Evolutionary conservation across 2,888 invertebrate species (phyloP), one percentile per base, ranked within the genome.

Genomic region (Diadromus collaris): DNA sequence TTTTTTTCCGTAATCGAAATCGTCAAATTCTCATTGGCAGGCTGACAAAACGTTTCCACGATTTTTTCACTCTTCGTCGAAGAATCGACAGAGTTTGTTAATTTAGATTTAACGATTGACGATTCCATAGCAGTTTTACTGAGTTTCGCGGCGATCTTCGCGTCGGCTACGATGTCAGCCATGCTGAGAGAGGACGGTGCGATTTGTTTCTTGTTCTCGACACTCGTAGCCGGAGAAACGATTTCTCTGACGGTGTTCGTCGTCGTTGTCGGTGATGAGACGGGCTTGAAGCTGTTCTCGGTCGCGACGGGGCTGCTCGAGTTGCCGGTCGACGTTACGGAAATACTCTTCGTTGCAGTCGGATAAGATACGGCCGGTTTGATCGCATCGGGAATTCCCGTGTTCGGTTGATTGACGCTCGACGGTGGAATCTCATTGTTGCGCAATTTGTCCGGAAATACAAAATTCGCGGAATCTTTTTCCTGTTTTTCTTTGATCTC

Each of bases 401-500:
- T 86, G 51, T 90, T 89, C 3, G 88, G 84, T 73, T 88, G 91
- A 78, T 90, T 88, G 24, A 87, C 83, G 71, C 87, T 89, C 16
- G 90, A 87, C 38, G 89, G 85, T 41, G 90, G 86, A 58, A 89
- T 85, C 79, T 89, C 86, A 65, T 74, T 82, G 63, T 83, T 78
- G 16, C 80, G 63, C 21, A 80, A 72, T 83, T 86, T 86, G n/a
- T 87, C 87, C 32, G 85, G 68, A 71, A 86, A 86, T 6, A 81
- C 65, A 44, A 87, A 85, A 7, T 72, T 41, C 6, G 82, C 67
- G 9, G 80, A 34, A 56, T 41, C 70, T 69, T 60, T 27, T 89
- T 76, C n/a, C 78, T 77, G 16, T 76, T 65, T 41, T 9, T 73
- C 68, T n/a, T 54, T 44, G 10, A 38, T 46, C 27, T 63, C 63